Evolutionary conservation across 1,140 invertebrate genomes (phyloP).

Genomic region (Lerema accius): DNA sequence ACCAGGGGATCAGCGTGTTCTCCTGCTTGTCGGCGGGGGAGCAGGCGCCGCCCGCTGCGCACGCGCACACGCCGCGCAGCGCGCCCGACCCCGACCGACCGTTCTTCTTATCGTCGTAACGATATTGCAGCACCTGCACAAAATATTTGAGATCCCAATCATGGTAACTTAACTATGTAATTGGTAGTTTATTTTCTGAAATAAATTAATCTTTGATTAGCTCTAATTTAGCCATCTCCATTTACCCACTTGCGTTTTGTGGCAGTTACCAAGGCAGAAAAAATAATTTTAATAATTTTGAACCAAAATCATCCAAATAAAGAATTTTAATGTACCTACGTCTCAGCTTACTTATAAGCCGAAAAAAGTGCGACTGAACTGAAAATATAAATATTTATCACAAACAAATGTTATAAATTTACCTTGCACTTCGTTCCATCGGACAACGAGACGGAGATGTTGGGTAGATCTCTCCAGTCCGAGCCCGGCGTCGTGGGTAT

Average conservation of each 20-base stretch:
- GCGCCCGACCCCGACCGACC: slow-evolving; percentile 83
- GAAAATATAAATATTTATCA: no score
- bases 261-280: no score
- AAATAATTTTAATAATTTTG: no score
- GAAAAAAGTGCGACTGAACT: no score
- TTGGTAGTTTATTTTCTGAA: no score
- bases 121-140: slow-evolving; percentile 85
- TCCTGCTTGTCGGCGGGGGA: slow-evolving; percentile 90
- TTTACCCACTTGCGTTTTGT: no score
- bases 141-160: not conserved
- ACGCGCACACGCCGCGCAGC: slow-evolving; percentile 91
- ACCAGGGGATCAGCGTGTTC: slow-evolving; percentile 95
- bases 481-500: slow-evolving; percentile 90
- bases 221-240: no score
- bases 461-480: slow-evolving; percentile 95
- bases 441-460: slow-evolving; percentile 87
- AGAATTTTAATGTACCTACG: no score
- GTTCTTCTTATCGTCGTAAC: slow-evolving; percentile 88
- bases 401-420: slow-evolving; percentile 20
- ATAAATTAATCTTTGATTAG: no score
- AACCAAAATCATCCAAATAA: no score
- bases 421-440: slow-evolving; percentile 87
- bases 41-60: slow-evolving; percentile 86
- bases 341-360: no score
- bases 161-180: no score